Evolutionary conservation across 2,113 vertebrate genomes (phyloP).

Genomic region (Thamnophis sirtalis): DNA sequence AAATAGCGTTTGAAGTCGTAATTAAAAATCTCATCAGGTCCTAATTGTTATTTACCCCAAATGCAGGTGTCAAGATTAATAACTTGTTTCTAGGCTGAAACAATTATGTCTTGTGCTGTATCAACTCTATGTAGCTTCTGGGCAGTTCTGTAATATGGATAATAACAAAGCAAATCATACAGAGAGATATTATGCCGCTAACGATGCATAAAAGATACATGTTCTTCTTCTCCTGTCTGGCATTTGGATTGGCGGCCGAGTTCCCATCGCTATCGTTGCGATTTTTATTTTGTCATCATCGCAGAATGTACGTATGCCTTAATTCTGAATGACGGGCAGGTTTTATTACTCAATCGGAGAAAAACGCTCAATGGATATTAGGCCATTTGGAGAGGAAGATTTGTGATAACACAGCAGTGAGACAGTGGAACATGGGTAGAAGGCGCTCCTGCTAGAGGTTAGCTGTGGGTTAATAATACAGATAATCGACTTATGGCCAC

Average conservation of each 20-base stretch:
- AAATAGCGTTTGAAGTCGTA: background rate
- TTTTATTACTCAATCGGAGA: slow-evolving; percentile 35
- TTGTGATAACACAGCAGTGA: background rate
- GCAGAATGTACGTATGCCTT: background rate
- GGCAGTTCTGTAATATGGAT: background rate
- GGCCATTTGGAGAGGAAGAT: accelerated
- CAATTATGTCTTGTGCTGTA: background rate
- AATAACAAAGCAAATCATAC: slow-evolving; percentile 28
- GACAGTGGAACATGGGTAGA: accelerated
- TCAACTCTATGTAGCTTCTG: background rate
- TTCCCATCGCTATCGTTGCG: slow-evolving; percentile 8
- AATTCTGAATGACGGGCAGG: background rate
- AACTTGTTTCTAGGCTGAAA: background rate
- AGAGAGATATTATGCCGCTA: slow-evolving; percentile 12
- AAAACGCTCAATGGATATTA: slow-evolving; percentile 11
- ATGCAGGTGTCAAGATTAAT: background rate
- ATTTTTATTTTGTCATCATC: slow-evolving; percentile 43
- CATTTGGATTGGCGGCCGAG: background rate
- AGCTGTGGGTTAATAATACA: background rate
- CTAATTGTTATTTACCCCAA: background rate
- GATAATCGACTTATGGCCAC: no score
- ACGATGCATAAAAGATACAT: background rate
- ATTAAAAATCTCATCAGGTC: slow-evolving; percentile 15
- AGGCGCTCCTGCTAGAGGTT: background rate
- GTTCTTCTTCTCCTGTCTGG: background rate